Conservation (phyloP, 2,113 vertebrate species). For the Mellivora capensis region DNA sequence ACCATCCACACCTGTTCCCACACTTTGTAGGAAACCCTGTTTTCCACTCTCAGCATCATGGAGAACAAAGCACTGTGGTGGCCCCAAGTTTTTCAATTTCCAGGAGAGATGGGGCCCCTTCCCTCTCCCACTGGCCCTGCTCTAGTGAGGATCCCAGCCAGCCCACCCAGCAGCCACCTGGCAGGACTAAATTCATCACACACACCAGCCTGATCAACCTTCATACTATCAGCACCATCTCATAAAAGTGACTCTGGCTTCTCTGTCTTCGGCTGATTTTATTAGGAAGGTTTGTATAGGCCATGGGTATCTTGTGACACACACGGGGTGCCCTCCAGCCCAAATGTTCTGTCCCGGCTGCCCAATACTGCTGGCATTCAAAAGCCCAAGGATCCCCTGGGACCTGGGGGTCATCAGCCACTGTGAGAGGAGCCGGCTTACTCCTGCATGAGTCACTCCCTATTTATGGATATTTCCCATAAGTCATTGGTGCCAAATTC, state of each 20-base stretch:
- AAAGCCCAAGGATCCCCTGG: not conserved
- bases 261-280: not conserved
- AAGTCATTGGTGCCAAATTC: not conserved
- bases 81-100: not conserved
- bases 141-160: not conserved
- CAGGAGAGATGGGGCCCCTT: not conserved
- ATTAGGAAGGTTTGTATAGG: not conserved
- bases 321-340: not conserved
- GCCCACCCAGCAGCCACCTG: fast-evolving
- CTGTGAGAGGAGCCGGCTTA: not conserved
- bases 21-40: not conserved
- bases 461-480: not conserved
- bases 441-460: not conserved
- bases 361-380: fast-evolving
- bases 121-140: too few relatives aligned
- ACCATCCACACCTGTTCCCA: fast-evolving
- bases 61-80: not conserved
- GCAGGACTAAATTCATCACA: not conserved
- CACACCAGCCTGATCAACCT: not conserved
- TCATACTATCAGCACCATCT: not conserved
- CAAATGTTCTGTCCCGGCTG: not conserved
- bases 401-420: not conserved
- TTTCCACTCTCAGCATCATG: not conserved
- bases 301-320: not conserved
- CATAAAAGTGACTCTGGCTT: not conserved